Conservation (phyloP, 2,797 vertebrate species). For the Coendou prehensilis region DNA sequence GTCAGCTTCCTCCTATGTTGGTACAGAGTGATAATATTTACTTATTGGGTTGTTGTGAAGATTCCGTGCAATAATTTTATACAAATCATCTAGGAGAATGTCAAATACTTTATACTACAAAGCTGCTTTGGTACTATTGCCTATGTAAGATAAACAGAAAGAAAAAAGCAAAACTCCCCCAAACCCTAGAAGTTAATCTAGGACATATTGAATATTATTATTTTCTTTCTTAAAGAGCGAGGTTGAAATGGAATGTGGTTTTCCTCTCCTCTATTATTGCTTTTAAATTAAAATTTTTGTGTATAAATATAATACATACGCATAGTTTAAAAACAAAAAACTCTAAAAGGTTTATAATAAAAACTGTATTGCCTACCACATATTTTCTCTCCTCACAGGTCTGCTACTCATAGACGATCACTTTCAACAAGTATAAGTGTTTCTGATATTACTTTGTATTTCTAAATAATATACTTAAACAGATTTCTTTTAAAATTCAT, state of each 20-base stretch:
- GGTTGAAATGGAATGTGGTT: constrained; percentile 48
- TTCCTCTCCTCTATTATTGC: neutral
- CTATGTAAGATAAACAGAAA: neutral
- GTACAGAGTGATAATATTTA: neutral
- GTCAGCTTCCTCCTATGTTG: neutral
- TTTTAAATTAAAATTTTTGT: constrained; percentile 8
- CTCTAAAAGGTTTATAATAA: neutral
- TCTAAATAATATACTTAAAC: neutral
- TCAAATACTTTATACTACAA: neutral
- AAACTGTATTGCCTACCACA: neutral
- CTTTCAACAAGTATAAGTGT: neutral
- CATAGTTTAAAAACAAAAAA: neutral
- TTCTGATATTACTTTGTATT: neutral
- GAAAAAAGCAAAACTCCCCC: neutral
- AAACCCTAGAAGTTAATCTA: neutral
- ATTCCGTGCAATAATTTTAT: neutral
- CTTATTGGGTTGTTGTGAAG: neutral
- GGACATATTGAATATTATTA: neutral
- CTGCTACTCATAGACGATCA: neutral
- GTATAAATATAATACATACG: neutral
- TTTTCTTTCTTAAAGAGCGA: neutral
- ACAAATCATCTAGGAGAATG: neutral
- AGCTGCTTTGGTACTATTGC: neutral
- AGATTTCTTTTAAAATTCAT: neutral
- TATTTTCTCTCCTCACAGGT: neutral